Evolutionary conservation across 2,797 vertebrate genomes (phyloP), one percentile per base, ranked within the genome.

Genomic region (Odontamblyopus lacepedii): DNA sequence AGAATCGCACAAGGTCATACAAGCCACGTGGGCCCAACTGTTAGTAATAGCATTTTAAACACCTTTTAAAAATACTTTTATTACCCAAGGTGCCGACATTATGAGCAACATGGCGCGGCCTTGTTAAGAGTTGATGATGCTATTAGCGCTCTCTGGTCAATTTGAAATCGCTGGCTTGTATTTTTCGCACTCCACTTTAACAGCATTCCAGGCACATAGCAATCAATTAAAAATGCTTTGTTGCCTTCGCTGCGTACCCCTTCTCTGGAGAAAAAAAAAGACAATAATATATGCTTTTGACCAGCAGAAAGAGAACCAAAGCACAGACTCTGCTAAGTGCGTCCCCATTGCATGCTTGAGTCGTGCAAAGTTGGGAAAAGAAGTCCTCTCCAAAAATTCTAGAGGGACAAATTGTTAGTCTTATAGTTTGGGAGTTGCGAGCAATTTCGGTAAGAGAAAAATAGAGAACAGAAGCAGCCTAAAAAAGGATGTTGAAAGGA

Each of bases 211-310:
- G 72, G 87, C 41, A 80, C 69, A 69, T 67, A 16, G 73, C 6
- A 23, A 91, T 92, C 88, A 82, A 87, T 87, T 67, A 53, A 66
- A 77, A 73, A 76, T 85, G 86, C 87, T 88, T 82, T 62, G 70
- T 76, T 74, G 82, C 80, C 23, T 78, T 88, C 85, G 75, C 78
- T 35, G 12, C 69, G 81, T 83, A 88, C 88, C 80, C 87, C 70
- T 83, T 90, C 85, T 82, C 78, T 81, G 78, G 81, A 74, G 77
- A 82, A 76, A 78, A 83, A 76, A 83, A 75, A 77, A 83, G 75
- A 78, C 82, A 80, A 76, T 82, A 86, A 85, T 77, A 77, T 67
- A 76, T 71, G 55, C 59, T 65, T 18, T 65, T 15, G 23, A 23
- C 65, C 48, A 69, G 79, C 71, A 73, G 78, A 79, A 75, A 71